Evolutionary conservation across 2,888 invertebrate species (phyloP).

Genomic region (Cyclophora punctaria): DNA sequence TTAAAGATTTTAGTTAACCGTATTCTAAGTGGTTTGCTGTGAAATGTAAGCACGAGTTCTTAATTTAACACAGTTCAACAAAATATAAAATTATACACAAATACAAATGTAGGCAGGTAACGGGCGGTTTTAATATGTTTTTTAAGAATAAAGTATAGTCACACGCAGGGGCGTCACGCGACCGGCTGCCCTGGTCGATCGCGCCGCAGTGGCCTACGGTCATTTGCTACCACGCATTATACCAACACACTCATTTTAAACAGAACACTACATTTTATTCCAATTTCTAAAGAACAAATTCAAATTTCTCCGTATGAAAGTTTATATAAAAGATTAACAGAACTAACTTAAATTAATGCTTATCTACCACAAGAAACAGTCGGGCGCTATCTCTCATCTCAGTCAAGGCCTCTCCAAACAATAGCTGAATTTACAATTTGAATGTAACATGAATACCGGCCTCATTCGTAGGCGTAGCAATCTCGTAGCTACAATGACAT

Average conservation of each 20-base stretch:
- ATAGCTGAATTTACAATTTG: not conserved
- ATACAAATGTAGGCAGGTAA: slow-evolving; percentile 22
- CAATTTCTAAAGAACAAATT: no score
- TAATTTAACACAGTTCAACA: not conserved
- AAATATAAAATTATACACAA: slow-evolving; percentile 1
- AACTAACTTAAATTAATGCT: not conserved
- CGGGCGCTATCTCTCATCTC: not conserved
- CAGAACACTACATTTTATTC: no score
- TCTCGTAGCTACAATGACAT: slow-evolving; percentile 2
- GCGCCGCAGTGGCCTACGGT: slow-evolving; percentile 35
- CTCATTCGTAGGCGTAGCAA: slow-evolving; percentile 1
- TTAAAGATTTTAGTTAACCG: no score
- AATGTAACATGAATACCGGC: not conserved
- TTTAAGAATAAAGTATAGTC: slow-evolving; percentile 53
- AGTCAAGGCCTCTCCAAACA: not conserved
- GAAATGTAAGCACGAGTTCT: no score
- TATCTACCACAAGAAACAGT: not conserved
- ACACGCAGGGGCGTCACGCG: slow-evolving; percentile 43
- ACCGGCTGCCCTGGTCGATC: slow-evolving; percentile 34
- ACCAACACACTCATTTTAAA: not conserved
- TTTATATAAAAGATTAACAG: not conserved
- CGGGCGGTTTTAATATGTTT: slow-evolving; percentile 52
- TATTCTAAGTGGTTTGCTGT: no score
- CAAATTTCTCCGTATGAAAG: not conserved
- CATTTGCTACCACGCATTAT: slow-evolving; percentile 8